Percentiles rank a stretch among this genome's conserved stretches.
phyloP scores from a whole-genome alignment of 2,113 vertebrate genomes.

The Mugil cephalus region DNA sequence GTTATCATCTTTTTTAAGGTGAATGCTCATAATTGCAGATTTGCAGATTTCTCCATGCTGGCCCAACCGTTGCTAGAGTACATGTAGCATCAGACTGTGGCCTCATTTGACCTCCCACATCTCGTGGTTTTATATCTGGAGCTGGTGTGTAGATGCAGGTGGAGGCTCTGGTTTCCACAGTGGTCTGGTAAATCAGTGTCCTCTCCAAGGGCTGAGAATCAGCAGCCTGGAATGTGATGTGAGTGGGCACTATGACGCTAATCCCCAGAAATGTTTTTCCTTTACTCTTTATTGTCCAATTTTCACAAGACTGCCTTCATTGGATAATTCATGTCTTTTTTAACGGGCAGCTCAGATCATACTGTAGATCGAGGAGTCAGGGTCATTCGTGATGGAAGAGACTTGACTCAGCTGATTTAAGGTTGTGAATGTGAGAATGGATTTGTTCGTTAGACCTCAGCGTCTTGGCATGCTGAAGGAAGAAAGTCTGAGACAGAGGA shows the following conservation, averaged over 20 bases:
- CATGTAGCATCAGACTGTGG: no score
- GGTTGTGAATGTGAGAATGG: constrained; percentile 19
- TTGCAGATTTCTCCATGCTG: no score
- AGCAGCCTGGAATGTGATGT: constrained; percentile 69
- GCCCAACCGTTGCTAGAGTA: no score
- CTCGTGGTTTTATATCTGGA: no score
- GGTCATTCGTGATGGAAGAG: constrained; percentile 18
- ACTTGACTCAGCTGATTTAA: constrained; percentile 26
- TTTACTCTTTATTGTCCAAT: constrained; percentile 39
- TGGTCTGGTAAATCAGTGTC: constrained; percentile 21
- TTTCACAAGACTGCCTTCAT: constrained; percentile 71
- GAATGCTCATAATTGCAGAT: no score
- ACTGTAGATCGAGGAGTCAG: constrained; percentile 31
- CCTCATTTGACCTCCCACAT: no score
- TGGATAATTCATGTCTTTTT: constrained; percentile 68
- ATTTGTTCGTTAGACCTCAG: constrained; percentile 20
- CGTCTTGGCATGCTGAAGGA: constrained; percentile 38
- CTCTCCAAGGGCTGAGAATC: constrained; percentile 48
- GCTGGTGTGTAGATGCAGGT: constrained; percentile 2
- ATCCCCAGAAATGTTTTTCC: constrained; percentile 64
- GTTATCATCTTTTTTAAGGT: no score
- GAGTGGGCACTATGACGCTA: constrained; percentile 59
- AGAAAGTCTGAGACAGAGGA: constrained; percentile 70
- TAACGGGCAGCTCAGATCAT: constrained; percentile 41
- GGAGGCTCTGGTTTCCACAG: not conserved